phyloP scores from a whole-genome alignment of 2,888 invertebrate species.

The Mesorhabditis sp. region DNA sequence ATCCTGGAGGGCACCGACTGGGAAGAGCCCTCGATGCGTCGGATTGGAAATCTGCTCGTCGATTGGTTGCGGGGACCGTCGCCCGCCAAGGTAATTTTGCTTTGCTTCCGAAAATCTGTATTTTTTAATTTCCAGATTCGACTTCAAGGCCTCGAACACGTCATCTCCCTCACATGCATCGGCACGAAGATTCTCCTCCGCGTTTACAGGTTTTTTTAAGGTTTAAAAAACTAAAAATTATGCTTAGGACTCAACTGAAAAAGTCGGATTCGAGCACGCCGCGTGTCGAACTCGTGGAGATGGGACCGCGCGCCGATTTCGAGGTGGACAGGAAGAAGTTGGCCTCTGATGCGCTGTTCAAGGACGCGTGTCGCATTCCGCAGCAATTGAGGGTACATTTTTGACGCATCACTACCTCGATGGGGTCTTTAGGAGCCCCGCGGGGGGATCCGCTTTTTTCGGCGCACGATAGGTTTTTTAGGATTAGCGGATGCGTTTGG shows the following conservation, averaged over 20 bases:
- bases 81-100: conserved; percentile 66
- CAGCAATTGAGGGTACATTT: conserved; percentile 26
- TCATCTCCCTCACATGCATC: conserved; percentile 80
- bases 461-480: background rate
- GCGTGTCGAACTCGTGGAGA: conserved; percentile 84
- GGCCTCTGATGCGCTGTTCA: conserved; percentile 78
- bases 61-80: conserved; percentile 87
- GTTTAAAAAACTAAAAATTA: background rate
- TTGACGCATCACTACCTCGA: no score
- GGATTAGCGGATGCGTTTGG: no score
- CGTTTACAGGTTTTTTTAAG: conserved; percentile 65
- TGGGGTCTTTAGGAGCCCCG: no score
- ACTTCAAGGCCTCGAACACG: conserved; percentile 88
- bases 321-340: conserved; percentile 75
- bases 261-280: conserved; percentile 86
- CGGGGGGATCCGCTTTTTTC: no score
- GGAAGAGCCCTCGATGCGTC: conserved; percentile 75
- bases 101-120: background rate
- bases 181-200: conserved; percentile 74
- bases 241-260: conserved; percentile 73
- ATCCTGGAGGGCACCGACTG: conserved; percentile 87
- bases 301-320: conserved; percentile 87
- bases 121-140: conserved; percentile 65
- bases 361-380: conserved; percentile 42
- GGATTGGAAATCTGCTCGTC: conserved; percentile 78